Base-by-base conservation (phyloP, 2,888 invertebrate genomes). In the Tetranychus piercei region DNA sequence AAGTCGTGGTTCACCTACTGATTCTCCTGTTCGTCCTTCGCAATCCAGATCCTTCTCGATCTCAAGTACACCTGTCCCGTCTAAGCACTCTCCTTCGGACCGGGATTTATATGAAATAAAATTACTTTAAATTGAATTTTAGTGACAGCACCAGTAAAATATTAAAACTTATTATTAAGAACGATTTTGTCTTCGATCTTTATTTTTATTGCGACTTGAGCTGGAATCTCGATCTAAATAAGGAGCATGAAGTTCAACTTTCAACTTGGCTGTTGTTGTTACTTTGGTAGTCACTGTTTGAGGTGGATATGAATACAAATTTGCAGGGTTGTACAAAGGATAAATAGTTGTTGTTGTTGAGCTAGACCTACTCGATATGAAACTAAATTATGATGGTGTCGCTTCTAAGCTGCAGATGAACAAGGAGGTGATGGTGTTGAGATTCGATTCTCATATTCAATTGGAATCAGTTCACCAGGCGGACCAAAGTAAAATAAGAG, bases 401-500 rank as follows among this genome's bases (percentile, higher is more conserved):
- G 9, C 55, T 55, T 55, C 55, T 55, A 7, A 1, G 44, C 18
- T 22, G 44, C 20, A n/a, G 64, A 20, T 43, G 73, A 64, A 65
- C 9, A 8, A 44, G 64, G 23, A 15, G 55, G 73, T n/a, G 78
- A 76, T 8, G 79, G 79, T 72, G 79, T 77, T 22, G 78, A 55
- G 43, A 78, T 77, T 44, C 78, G 72, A n/a, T 78, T 76, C 44
- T 76, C 73, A 67, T 79, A 55, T 23, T 78, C 78, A 9, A 55
- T 44, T 11, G 79, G 78, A 69, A 76, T 79, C 79, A 88, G 88
- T 86, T 94, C 94, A 75, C 92, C 90, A 78, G 88, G 88, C 4
- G 96, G 95, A 45, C 96, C 96, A 78, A 93, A 83, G 79, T 95
- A 84, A 34, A 92, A 90, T 69, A 99, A 84, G 67, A 97, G 83